A percentile compares a stretch with the other conserved stretches of the same genome.
Conservation (phyloP, 2,797 vertebrate genomes). For the Glossophaga mutica region DNA sequence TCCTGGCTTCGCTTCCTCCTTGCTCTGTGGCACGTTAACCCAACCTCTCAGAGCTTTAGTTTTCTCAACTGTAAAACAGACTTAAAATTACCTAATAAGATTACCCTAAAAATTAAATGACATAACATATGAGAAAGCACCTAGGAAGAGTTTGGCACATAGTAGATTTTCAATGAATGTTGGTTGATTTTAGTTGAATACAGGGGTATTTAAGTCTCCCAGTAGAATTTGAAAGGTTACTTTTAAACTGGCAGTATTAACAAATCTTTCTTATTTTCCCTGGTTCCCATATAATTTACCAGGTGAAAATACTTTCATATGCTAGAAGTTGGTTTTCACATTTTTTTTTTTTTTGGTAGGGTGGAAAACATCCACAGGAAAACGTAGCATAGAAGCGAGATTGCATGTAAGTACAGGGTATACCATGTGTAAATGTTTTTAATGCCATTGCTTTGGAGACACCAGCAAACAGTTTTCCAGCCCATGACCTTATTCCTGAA, state of each 20-base stretch:
- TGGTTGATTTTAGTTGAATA: not conserved
- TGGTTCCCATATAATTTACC: slow-evolving; percentile 36
- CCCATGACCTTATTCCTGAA: slow-evolving; percentile 22
- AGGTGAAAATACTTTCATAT: slow-evolving; percentile 42
- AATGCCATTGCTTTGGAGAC: slow-evolving; percentile 1
- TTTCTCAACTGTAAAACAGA: not conserved
- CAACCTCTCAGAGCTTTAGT: not conserved
- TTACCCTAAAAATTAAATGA: not conserved
- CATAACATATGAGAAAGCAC: not conserved
- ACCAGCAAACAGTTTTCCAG: slow-evolving; percentile 1
- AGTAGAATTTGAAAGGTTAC: not conserved
- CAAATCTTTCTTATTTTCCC: slow-evolving; percentile 39
- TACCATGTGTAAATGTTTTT: slow-evolving; percentile 1
- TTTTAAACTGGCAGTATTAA: not conserved
- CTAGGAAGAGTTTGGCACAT: not conserved
- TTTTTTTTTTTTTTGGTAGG: not conserved
- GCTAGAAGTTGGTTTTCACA: not conserved
- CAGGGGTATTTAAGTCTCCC: not conserved
- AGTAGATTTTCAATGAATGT: slow-evolving; percentile 1
- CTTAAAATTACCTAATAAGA: not conserved
- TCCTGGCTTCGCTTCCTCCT: not conserved
- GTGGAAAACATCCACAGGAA: not conserved
- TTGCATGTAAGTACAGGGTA: not conserved
- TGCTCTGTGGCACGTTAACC: not conserved
- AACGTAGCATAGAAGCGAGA: not conserved